These are phyloP conservation scores for Sphenodon punctatus DNA, from an alignment of 2,797 vertebrate species.

Conservation along the genomic window DNA sequence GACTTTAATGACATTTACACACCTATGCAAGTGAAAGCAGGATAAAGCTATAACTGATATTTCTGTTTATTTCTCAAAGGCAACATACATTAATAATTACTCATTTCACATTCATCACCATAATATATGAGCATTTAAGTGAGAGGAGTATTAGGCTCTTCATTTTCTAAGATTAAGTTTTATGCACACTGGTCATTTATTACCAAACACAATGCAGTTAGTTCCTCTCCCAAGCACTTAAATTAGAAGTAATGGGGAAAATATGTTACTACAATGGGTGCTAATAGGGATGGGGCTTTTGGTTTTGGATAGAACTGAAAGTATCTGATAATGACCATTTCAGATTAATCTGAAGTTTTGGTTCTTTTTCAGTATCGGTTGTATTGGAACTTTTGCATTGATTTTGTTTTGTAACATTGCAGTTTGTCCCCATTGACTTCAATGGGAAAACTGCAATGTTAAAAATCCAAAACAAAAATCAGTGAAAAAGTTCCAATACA, in stretches of 20 bases:
- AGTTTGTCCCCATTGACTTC: no score
- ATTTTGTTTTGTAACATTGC: no score
- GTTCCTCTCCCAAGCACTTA: not conserved
- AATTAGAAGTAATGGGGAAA: not conserved
- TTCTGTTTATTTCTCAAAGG: not conserved
- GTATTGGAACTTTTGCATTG: no score
- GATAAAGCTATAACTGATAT: not conserved
- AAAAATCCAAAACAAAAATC: no score
- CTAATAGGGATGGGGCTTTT: no score
- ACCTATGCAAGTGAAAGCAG: not conserved
- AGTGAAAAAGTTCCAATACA: no score
- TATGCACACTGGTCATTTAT: not conserved
- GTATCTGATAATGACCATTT: no score
- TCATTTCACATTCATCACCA: rapidly evolving
- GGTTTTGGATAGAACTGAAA: no score
- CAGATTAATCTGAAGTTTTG: no score
- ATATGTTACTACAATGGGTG: not conserved
- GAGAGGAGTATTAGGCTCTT: not conserved
- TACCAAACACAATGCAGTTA: not conserved
- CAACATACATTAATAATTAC: not conserved
- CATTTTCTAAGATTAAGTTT: not conserved
- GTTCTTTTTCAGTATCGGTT: no score
- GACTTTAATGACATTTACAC: rapidly evolving
- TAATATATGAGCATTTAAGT: not conserved
- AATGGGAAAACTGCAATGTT: no score